A percentile compares a stretch with the other conserved stretches of the same genome.
Evolutionary conservation across 2,797 vertebrate genomes (phyloP).

Genomic region (Sebastes oblongus): DNA sequence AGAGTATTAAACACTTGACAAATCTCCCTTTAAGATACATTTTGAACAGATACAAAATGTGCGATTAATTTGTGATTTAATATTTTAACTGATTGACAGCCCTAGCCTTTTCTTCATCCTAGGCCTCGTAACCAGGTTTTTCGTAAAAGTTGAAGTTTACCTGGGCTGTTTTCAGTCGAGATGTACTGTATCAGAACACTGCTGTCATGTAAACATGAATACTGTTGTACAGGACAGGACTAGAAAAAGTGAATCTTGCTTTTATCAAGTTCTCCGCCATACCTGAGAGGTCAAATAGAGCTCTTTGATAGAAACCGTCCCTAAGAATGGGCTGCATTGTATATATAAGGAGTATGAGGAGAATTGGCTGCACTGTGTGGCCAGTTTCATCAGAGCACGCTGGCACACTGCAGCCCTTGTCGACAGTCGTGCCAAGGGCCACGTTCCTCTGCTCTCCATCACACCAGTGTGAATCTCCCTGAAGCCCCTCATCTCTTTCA

Average conservation of each 20-base stretch:
- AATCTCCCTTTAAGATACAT: too few species aligned
- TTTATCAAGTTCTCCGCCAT: not conserved
- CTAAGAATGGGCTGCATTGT: slow-evolving; percentile 13
- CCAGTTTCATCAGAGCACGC: slow-evolving; percentile 5
- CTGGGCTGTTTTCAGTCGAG: not conserved
- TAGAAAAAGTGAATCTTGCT: too few species aligned
- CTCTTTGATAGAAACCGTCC: not conserved
- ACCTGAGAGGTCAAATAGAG: not conserved
- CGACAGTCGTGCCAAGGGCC: slow-evolving; percentile 34
- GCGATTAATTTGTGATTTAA: too few species aligned
- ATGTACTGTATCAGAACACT: not conserved
- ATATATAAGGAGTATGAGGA: not conserved
- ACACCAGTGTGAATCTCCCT: slow-evolving; percentile 61
- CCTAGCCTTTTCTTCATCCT: too few species aligned
- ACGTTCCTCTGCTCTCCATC: slow-evolving; percentile 45
- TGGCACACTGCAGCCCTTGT: slow-evolving; percentile 23
- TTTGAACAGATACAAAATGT: too few species aligned
- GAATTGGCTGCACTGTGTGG: not conserved
- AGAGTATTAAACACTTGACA: too few species aligned
- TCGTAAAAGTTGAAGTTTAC: not conserved
- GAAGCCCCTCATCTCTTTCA: slow-evolving; percentile 42
- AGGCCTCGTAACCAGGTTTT: not conserved
- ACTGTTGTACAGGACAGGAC: not conserved
- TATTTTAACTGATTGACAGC: too few species aligned
- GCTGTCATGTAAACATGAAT: not conserved